A percentile compares a stretch with the other conserved stretches of the same genome.
phyloP scores from a whole-genome alignment of 1,140 invertebrate genomes.

The Brevipalpus yothersi region DNA sequence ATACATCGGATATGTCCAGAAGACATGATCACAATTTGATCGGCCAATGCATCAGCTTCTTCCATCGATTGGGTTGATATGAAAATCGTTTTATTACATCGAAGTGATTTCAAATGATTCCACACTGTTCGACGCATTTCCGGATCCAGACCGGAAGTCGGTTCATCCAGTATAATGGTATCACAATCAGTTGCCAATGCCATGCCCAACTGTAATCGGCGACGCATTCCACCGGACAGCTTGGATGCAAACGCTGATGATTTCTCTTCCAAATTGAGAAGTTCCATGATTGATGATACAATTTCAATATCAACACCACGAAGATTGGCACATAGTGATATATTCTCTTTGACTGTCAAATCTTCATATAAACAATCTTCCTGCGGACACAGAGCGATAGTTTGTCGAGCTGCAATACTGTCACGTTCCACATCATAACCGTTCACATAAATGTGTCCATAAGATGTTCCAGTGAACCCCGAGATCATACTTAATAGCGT shows the following conservation, averaged over 20 bases:
- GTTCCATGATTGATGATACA: slow-evolving; percentile 17
- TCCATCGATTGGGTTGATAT: slow-evolving; percentile 95
- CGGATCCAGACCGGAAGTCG: slow-evolving; percentile 27
- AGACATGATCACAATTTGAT: slow-evolving; percentile 30
- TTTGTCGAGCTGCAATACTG: slow-evolving; percentile 30
- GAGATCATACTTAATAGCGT: slow-evolving; percentile 58
- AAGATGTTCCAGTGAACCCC: slow-evolving; percentile 34
- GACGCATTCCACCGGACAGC: slow-evolving; percentile 58
- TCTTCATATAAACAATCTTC: slow-evolving; percentile 23
- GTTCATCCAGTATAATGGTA: slow-evolving; percentile 10
- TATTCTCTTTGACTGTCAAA: slow-evolving; percentile 18
- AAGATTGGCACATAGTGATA: slow-evolving; percentile 17
- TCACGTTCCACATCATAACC: slow-evolving; percentile 33
- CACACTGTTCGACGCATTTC: slow-evolving; percentile 31
- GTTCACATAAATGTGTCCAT: slow-evolving; percentile 37
- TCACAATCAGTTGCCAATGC: slow-evolving; percentile 40
- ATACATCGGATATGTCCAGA: slow-evolving; percentile 26
- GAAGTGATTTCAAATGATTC: slow-evolving; percentile 22
- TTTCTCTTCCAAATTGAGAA: slow-evolving; percentile 31
- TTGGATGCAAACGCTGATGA: slow-evolving; percentile 37
- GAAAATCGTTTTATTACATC: slow-evolving; percentile 40
- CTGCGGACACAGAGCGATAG: slow-evolving; percentile 70
- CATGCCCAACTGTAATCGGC: slow-evolving; percentile 63
- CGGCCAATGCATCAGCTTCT: slow-evolving; percentile 52
- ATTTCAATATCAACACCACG: slow-evolving; percentile 33